Percentiles rank a stretch among this genome's conserved stretches.
phyloP scores from a whole-genome alignment of 1,140 invertebrate species.

The Hermetia illucens region DNA sequence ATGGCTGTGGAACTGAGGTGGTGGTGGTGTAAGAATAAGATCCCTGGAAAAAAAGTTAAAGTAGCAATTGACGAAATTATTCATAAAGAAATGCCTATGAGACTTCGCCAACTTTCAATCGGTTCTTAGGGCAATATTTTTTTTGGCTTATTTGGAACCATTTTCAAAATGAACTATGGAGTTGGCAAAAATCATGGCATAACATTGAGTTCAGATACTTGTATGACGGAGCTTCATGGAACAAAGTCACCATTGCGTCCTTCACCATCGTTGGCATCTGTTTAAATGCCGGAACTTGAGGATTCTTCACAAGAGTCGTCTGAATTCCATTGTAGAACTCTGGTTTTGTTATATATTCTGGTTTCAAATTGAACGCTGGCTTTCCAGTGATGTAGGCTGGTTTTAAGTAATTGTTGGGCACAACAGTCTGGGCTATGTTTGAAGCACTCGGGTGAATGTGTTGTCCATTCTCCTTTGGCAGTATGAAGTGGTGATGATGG shows the following conservation, averaged over 20 bases:
- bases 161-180: too few relatives aligned
- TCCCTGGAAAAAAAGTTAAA: slow-evolving; percentile 4
- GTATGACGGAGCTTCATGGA: too few relatives aligned
- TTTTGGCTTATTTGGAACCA: too few relatives aligned
- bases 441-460: background rate
- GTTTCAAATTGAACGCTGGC: slow-evolving; percentile 1
- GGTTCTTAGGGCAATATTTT: too few relatives aligned
- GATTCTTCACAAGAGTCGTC: background rate
- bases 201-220: too few relatives aligned
- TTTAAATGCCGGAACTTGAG: too few relatives aligned
- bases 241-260: too few relatives aligned
- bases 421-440: slow-evolving; percentile 2
- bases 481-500: background rate
- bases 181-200: too few relatives aligned
- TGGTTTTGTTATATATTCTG: background rate
- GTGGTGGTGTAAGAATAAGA: slow-evolving; percentile 1
- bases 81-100: too few relatives aligned
- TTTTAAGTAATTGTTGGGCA: background rate
- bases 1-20: background rate
- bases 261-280: too few relatives aligned
- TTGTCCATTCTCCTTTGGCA: background rate
- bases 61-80: too few relatives aligned
- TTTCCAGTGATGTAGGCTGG: background rate
- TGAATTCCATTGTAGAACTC: slow-evolving; percentile 2
- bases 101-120: too few relatives aligned